Percentiles rank a stretch among this genome's conserved stretches.
These are phyloP conservation scores for Drosophila robusta DNA, from an alignment of 2,888 invertebrate genomes.

Conservation along the genomic window DNA sequence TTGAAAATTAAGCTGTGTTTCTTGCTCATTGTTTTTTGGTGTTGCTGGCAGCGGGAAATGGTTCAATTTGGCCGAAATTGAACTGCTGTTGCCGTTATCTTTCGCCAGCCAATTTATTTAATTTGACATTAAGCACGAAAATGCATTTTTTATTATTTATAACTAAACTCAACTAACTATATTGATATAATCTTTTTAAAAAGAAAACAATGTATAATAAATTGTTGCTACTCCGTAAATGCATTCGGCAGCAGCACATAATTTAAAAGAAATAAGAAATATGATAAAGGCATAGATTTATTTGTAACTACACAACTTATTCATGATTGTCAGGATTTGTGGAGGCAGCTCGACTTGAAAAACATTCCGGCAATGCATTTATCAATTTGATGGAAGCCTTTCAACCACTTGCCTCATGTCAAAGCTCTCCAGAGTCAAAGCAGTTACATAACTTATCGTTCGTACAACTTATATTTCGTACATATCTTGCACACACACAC, in stretches of 20 bases:
- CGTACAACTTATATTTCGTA: background rate
- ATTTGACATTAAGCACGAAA: constrained; percentile 5
- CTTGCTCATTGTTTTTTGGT: constrained; percentile 18
- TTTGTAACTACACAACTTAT: background rate
- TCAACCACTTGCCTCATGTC: constrained; percentile 19
- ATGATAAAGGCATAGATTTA: background rate
- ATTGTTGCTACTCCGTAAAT: too few species aligned
- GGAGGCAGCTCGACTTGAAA: background rate
- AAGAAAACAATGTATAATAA: too few species aligned
- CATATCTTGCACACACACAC: background rate
- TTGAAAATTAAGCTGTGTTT: constrained; percentile 52
- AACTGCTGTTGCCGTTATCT: background rate
- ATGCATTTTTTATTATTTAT: too few species aligned
- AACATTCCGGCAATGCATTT: constrained; percentile 16
- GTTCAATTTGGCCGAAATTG: constrained; percentile 26
- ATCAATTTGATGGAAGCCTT: constrained; percentile 29
- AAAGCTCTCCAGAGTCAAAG: constrained; percentile 20
- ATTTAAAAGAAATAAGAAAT: too few species aligned
- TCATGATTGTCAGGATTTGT: background rate
- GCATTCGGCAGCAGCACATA: too few species aligned
- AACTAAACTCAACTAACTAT: too few species aligned
- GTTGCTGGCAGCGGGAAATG: constrained; percentile 7
- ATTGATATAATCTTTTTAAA: too few species aligned
- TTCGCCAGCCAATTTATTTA: too few species aligned
- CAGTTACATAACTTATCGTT: constrained; percentile 10